Evolutionary conservation across 1,140 invertebrate species (phyloP), one percentile per base, ranked within the genome.

Genomic region (Pygmarrhopalites habei): DNA sequence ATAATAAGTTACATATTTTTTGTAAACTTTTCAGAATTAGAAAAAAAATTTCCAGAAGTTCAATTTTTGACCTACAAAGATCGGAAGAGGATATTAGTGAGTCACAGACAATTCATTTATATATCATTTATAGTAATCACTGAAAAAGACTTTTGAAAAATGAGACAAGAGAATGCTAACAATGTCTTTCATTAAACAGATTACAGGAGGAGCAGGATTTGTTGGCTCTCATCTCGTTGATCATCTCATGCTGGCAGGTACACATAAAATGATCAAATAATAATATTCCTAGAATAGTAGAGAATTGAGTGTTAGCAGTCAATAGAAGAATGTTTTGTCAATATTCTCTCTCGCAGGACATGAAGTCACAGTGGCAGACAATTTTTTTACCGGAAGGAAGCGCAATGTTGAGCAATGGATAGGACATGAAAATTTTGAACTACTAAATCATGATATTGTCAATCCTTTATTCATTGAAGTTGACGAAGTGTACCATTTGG

Each of bases 401-500:
- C 80, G 88, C 29, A 99, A 99, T 78, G 89, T 99, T 0, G 95
- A 97, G 73, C 95, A 98, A 73, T 99, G 96, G 96, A 86, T 98
- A 68, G 95, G 95, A 0, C 96, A 99, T 78, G 87, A 93, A 72
- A 99, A 99, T 77, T 99, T 99, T 80, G 96, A 99, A 78, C 79
- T 99, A 32, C 91, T 99, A 46, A 93, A 98, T 76, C 96, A 99
- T 77, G 97, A 99, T 75, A 95, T 99, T 73, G 94, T 99, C 0
- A 97, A 98, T 77, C 93, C 95, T 19, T 78, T 99, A 12, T 98
- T 92, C 78, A 87, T 98, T 65, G 97, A 99, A 82, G 92, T 98
- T 21, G 96, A 99, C 78, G 90, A 99, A 80, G 98, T 99, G 74
- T 99, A 99, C 78, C 96, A 99, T 78, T 80, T 99, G 68, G 96